Percentiles rank a stretch among this genome's conserved stretches.
phyloP scores from a whole-genome alignment of 2,888 invertebrate species.

The Nomada lathburiana region DNA sequence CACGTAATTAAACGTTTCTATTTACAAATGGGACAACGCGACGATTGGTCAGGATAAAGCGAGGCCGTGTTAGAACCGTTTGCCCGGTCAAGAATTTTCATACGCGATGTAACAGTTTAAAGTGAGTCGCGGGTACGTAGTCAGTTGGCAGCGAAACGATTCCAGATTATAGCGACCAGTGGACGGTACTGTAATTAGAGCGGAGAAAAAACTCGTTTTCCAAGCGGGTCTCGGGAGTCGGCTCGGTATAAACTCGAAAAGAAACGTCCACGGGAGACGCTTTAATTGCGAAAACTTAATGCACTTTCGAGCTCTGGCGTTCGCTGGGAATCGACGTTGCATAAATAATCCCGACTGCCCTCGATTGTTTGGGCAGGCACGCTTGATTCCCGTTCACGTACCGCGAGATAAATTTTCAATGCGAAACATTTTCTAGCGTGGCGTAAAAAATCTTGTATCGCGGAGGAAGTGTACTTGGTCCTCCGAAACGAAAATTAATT shows the following conservation, averaged over 20 bases:
- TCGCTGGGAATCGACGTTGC: neutral
- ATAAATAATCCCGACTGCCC: neutral
- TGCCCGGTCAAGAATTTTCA: neutral
- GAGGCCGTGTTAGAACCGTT: neutral
- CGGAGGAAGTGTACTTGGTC: too few species aligned
- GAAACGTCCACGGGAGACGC: constrained; percentile 17
- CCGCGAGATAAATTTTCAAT: neutral
- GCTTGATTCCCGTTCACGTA: neutral
- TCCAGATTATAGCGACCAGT: constrained; percentile 28
- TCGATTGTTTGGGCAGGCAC: neutral
- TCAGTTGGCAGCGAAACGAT: constrained; percentile 22
- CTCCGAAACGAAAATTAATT: too few species aligned
- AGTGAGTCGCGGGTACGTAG: neutral
- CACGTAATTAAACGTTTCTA: neutral
- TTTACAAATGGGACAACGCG: neutral
- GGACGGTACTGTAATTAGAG: constrained; percentile 28
- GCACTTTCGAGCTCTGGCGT: constrained; percentile 7
- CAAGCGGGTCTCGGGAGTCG: neutral
- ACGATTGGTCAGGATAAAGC: neutral
- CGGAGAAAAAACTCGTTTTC: constrained; percentile 21
- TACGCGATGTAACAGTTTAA: constrained; percentile 14
- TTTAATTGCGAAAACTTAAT: constrained; percentile 35
- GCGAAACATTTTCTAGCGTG: neutral
- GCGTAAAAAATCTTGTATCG: too few species aligned
- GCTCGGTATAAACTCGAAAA: constrained; percentile 16